These are phyloP conservation scores for Anomalospiza imberbis DNA, from an alignment of 2,797 vertebrate genomes.

Conservation along the genomic window DNA sequence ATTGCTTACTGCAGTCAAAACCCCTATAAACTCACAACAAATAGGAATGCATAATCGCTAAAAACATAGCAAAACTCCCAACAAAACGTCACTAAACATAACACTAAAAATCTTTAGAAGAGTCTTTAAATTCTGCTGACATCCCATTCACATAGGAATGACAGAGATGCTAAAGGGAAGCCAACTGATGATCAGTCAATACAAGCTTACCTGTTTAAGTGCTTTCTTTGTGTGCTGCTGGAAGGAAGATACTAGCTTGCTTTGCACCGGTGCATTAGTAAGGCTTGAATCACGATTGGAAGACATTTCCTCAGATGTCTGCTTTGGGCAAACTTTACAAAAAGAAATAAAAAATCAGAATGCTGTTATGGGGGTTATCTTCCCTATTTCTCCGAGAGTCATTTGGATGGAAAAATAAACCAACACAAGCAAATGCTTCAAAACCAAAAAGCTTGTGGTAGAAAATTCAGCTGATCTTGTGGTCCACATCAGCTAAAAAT, in stretches of 20 bases:
- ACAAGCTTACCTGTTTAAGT: slow-evolving; percentile 81
- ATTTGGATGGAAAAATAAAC: background rate
- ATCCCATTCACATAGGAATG: background rate
- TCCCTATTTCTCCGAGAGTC: slow-evolving; percentile 19
- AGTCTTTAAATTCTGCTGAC: background rate
- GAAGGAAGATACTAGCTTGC: slow-evolving; percentile 84
- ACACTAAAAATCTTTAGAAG: background rate
- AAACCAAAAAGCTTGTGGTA: background rate
- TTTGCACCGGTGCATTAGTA: slow-evolving; percentile 76
- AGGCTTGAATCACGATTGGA: slow-evolving; percentile 78
- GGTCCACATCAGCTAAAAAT: background rate
- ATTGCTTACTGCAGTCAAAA: background rate
- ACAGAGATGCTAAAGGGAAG: background rate
- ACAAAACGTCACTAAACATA: background rate
- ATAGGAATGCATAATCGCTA: rapidly evolving
- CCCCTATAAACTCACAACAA: background rate
- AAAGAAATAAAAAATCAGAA: slow-evolving; percentile 34
- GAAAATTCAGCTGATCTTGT: background rate
- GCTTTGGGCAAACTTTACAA: slow-evolving; percentile 77
- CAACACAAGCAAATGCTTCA: background rate
- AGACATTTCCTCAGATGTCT: slow-evolving; percentile 78
- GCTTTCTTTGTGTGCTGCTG: slow-evolving; percentile 87
- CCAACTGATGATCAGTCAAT: background rate
- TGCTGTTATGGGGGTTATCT: slow-evolving; percentile 37
- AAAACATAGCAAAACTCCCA: background rate